A percentile compares a stretch with the other conserved stretches of the same genome.
These are phyloP conservation scores for Hassar affinis DNA, from an alignment of 2,113 vertebrate species.

Conservation along the genomic window DNA sequence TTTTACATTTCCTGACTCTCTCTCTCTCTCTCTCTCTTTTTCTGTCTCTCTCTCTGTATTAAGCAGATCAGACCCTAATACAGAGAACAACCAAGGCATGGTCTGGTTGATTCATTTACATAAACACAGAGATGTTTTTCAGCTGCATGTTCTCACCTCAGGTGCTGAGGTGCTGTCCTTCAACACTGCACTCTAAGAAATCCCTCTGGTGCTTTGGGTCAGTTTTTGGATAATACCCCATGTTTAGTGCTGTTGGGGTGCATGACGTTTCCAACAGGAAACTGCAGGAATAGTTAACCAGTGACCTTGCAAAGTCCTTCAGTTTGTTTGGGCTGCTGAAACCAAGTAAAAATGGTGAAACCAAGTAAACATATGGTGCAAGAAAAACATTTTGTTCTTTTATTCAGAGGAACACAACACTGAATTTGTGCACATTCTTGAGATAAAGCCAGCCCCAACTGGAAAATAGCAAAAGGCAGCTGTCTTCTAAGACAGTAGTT, in stretches of 20 bases:
- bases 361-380: background rate
- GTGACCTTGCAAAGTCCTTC: background rate
- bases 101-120: slow-evolving; percentile 7
- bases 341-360: background rate
- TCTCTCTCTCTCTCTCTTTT: background rate
- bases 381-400: background rate
- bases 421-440: slow-evolving; percentile 10
- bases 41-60: background rate
- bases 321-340: background rate
- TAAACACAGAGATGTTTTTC: background rate
- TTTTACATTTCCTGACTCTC: slow-evolving; percentile 6
- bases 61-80: background rate
- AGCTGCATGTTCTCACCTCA: background rate
- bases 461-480: background rate
- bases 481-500: too few species aligned
- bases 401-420: background rate
- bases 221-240: background rate
- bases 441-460: slow-evolving; percentile 1
- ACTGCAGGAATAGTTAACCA: background rate
- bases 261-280: background rate
- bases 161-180: background rate
- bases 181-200: background rate
- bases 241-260: background rate
- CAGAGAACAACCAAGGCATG: background rate
- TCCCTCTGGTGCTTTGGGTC: background rate